Base-by-base conservation (phyloP, 2,888 invertebrate genomes). In the Hanleya hanleyi region DNA sequence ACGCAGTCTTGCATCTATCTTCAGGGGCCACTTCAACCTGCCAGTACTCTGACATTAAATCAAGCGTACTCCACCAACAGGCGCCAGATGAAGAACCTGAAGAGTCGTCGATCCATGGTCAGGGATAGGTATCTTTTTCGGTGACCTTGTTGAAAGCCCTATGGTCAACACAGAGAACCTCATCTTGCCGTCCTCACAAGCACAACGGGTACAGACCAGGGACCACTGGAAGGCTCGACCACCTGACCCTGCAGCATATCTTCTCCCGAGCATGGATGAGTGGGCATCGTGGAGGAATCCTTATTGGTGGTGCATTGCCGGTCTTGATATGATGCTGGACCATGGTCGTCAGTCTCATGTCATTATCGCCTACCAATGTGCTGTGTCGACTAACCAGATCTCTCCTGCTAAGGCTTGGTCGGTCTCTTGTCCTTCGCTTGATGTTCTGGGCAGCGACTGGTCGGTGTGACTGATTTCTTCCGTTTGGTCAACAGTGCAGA, bases 41-140 rank as follows among this genome's bases (percentile, higher is more conserved):
- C 80, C 78, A 81, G 62, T 84, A 83, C n/a, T n/a, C n/a, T 9
- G 81, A 81, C 18, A 65, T 69, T 18, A 81, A 57, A 67, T 84
- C 83, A 9, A 83, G 68, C 1, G 69, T 70, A 32, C 67, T 69
- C 50, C 81, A 83, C 71, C 69, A 80, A 15, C 66, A 15, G 1
- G 75, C 69, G 0, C 82, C 83, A 12, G 76, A 22, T 26, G 82
- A 62, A 9, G 70, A 41, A 50, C 77, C 80, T 1, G 84, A 51
- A 32, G 69, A 65, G 4, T 75, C 69, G 37, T 79, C 77, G 37
- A 79, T 72, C 29, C 77, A 33, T 2, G 73, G 71, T 7, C 77
- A 37, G 0, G 65, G 72, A 64, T 70, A 70, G 6, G 73, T 49
- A 38, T 73, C 77, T 35, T 71, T 69, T n/a, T 38, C 64, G 6